Evolutionary conservation across 2,113 vertebrate species (phyloP).

Genomic region (Raja brachyura): DNA sequence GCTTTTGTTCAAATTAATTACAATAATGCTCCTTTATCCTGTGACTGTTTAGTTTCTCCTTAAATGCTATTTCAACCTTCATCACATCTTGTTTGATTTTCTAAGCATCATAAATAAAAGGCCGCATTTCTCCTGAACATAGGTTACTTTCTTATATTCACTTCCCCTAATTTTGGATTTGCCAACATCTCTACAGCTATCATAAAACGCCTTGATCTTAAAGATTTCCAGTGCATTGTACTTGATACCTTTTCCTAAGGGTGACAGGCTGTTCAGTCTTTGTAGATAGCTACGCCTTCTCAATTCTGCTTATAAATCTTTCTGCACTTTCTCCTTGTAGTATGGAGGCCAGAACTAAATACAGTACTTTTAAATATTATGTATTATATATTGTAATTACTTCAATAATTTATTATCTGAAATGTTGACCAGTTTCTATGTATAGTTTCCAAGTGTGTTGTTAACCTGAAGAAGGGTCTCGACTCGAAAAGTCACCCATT

Average conservation of each 20-base stretch:
- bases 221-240: neutral
- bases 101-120: neutral
- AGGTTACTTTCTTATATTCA: neutral
- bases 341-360: neutral
- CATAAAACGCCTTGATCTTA: neutral
- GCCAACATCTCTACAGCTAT: neutral
- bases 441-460: neutral
- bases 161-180: neutral
- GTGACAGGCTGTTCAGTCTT: neutral
- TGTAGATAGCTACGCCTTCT: neutral
- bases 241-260: neutral
- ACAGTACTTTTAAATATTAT: neutral
- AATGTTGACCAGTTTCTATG: neutral
- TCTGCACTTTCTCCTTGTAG: neutral
- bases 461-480: no score
- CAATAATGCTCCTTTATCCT: neutral
- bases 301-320: neutral
- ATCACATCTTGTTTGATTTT: neutral
- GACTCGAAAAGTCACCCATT: no score
- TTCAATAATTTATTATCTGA: neutral
- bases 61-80: neutral
- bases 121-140: neutral
- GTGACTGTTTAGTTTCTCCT: neutral
- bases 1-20: neutral
- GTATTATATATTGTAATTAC: neutral